A percentile compares a stretch with the other conserved stretches of the same genome.
Conservation (phyloP, 2,113 vertebrate genomes). For the Archocentrus centrarchus region DNA sequence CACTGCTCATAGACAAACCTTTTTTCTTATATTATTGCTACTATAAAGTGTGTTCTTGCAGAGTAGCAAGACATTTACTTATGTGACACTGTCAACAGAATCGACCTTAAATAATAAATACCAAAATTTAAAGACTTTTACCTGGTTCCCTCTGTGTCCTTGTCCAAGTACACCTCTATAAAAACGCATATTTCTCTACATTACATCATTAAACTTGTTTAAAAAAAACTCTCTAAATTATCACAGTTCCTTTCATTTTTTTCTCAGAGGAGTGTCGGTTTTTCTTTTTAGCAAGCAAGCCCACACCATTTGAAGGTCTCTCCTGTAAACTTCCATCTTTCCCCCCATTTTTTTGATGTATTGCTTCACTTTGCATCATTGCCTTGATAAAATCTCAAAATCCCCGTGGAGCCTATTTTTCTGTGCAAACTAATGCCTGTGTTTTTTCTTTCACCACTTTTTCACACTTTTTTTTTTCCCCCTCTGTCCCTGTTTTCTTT, state of each 20-base stretch:
- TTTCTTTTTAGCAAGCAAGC: slow-evolving; percentile 4
- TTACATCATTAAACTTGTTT: slow-evolving; percentile 39
- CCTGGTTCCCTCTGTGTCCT: background rate
- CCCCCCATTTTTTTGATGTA: background rate
- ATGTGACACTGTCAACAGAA: background rate
- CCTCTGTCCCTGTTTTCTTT: background rate
- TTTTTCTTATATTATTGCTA: background rate
- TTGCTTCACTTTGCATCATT: slow-evolving; percentile 59
- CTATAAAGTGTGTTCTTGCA: background rate
- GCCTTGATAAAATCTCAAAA: slow-evolving; percentile 39
- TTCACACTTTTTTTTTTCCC: background rate
- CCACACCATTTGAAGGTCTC: background rate
- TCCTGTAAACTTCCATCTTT: slow-evolving; percentile 4
- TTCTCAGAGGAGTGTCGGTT: background rate
- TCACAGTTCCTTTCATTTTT: background rate
- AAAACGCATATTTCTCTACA: slow-evolving; percentile 23
- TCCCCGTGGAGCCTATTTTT: slow-evolving; percentile 12
- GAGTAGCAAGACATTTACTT: background rate
- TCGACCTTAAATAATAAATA: background rate
- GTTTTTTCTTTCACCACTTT: background rate
- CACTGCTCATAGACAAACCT: background rate
- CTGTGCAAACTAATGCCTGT: background rate
- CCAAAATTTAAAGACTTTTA: background rate
- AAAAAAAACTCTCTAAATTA: background rate
- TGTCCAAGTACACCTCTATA: background rate